Evolutionary conservation across 2,888 invertebrate genomes (phyloP).

Genomic region (Caenorhabditis japonica): DNA sequence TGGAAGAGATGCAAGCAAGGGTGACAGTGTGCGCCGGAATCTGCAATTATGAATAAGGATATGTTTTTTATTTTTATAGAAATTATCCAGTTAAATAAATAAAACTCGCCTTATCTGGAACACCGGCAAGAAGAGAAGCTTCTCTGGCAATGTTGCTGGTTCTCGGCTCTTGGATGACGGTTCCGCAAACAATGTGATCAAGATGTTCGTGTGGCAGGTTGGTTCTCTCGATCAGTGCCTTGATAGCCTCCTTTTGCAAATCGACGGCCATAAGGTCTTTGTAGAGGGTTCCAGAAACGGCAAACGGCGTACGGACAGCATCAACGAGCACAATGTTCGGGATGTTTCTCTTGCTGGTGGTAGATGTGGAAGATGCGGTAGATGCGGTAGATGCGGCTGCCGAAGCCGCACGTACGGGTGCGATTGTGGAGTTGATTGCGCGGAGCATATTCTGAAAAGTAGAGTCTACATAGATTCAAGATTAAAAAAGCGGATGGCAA

Average conservation of each 20-base stretch:
- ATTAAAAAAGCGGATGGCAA: too few relatives aligned
- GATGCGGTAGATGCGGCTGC: too few relatives aligned
- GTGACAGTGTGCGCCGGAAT: slow-evolving; percentile 98
- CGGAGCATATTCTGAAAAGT: slow-evolving; percentile 58
- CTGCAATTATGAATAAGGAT: slow-evolving; percentile 78
- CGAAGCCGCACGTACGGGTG: slow-evolving; percentile 28
- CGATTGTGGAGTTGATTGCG: slow-evolving; percentile 37
- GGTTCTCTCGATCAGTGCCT: slow-evolving; percentile 79
- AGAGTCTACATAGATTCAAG: too few relatives aligned
- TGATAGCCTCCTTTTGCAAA: slow-evolving; percentile 89
- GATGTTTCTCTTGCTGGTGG: slow-evolving; percentile 34
- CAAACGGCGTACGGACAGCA: slow-evolving; percentile 89
- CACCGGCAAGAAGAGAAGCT: slow-evolving; percentile 78
- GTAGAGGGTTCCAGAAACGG: slow-evolving; percentile 92
- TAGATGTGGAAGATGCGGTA: too few relatives aligned
- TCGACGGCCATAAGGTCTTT: slow-evolving; percentile 96
- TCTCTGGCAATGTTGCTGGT: slow-evolving; percentile 80
- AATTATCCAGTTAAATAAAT: not conserved
- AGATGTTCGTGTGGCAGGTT: slow-evolving; percentile 81
- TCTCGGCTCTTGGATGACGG: slow-evolving; percentile 94
- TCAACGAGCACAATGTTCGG: slow-evolving; percentile 76
- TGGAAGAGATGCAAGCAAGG: slow-evolving; percentile 98
- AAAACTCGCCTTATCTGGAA: slow-evolving; percentile 70
- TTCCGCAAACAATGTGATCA: slow-evolving; percentile 94
- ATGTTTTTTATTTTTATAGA: too few relatives aligned